Percentiles rank a stretch among this genome's conserved stretches.
Evolutionary conservation across 2,797 vertebrate genomes (phyloP).

Genomic region (Hybognathus amarus): DNA sequence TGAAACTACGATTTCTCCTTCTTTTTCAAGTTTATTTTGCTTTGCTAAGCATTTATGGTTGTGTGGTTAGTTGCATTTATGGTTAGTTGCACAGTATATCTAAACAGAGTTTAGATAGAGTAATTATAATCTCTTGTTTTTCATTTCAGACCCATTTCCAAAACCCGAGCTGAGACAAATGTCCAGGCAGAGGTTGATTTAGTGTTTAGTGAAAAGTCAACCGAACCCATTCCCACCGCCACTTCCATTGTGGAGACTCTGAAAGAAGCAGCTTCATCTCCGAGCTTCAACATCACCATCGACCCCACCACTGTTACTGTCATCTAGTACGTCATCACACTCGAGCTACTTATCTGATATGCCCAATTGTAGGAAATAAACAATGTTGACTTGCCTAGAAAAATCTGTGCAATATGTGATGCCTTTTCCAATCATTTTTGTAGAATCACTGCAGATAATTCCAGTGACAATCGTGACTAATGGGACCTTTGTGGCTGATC

Average conservation of each 20-base stretch:
- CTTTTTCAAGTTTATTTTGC: background rate
- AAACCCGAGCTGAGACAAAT: background rate
- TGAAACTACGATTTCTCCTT: background rate
- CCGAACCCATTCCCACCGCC: conserved; percentile 36
- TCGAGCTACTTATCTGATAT: background rate
- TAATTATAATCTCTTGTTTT: background rate
- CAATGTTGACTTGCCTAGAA: background rate
- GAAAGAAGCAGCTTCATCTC: background rate
- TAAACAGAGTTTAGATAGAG: background rate
- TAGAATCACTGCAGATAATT: conserved; percentile 30
- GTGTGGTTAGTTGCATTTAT: too few relatives aligned
- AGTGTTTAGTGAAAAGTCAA: conserved; percentile 44
- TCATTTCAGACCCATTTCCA: background rate
- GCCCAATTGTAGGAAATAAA: background rate
- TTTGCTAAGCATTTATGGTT: background rate
- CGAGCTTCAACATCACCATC: conserved; percentile 30
- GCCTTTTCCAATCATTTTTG: background rate
- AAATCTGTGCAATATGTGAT: background rate
- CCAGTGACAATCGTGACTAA: conserved; percentile 51
- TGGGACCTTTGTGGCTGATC: conserved; percentile 59
- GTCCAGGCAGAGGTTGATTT: conserved; percentile 55
- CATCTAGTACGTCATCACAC: conserved; percentile 46
- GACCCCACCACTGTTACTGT: conserved; percentile 27
- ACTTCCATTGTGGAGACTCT: conserved; percentile 15
- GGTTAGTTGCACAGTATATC: background rate